Evolutionary conservation across 2,888 invertebrate genomes (phyloP), one percentile per base, ranked within the genome.

Genomic region (Rhimphoctona megacephalus): DNA sequence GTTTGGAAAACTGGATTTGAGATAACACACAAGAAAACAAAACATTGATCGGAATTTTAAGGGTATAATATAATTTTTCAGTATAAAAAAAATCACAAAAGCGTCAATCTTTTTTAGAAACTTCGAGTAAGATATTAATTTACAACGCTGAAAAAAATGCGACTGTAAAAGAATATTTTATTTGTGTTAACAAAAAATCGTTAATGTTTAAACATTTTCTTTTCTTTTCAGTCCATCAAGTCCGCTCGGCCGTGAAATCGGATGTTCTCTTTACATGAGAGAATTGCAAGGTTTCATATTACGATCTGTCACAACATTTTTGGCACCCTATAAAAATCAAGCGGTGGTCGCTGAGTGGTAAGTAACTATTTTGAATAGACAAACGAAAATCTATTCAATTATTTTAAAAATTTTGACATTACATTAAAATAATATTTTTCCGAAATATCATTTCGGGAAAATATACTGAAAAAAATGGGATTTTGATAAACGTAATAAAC

Each of bases 251-350:
- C 92, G 92, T 83, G 93, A 94, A 86, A 90, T 94, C 77, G 89
- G 90, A 52, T 92, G 97, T 89, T 98, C 98, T 0, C 96, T 98
- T 73, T 99, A 99, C 93, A 98, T 99, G 97, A 97, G 97, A 90
- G 99, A 99, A 94, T 95, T 99, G 49, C 98, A 98, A 92, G 96
- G 98, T 91, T 98, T 98, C 94, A 96, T 98, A 82, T 94, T 95
- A 69, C 95, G 98, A 87, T 96, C 96, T 1, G 96, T 96, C 90
- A 95, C 95, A 54, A 96, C 96, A 81, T 98, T 98, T 91, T 95
- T 98, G 67, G 93, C 95, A 5, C 95, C 96, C 39, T 98, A 97
- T 90, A 96, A 96, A 90, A 97, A 97, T 92, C 96, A 96, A 89
- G 95, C 95, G 89, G 95, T 96, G 81, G 95, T 97, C 66, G 94